Evolutionary conservation across 2,888 invertebrate species (phyloP).

Genomic region (Acleris emargana): DNA sequence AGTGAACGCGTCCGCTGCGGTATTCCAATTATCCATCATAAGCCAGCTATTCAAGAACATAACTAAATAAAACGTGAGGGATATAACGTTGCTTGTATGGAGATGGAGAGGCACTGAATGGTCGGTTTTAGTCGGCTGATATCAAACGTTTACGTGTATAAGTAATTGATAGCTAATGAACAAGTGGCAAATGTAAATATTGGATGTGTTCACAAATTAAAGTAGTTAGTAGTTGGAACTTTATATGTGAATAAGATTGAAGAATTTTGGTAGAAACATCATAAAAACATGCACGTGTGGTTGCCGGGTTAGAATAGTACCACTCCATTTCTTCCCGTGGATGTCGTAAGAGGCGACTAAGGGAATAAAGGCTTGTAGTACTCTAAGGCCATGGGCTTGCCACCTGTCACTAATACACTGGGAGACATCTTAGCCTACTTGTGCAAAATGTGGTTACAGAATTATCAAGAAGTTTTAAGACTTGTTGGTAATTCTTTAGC

Average conservation of each 20-base stretch:
- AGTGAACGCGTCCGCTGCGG: slow-evolving; percentile 21
- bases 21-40: slow-evolving; percentile 13
- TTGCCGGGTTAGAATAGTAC: no score
- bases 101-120: background rate
- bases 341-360: no score
- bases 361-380: no score
- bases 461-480: no score
- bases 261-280: no score
- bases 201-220: slow-evolving; percentile 9
- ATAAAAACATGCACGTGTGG: no score
- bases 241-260: background rate
- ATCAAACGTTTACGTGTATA: background rate
- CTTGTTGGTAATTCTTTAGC: no score
- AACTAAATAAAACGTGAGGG: background rate
- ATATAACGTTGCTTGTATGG: background rate
- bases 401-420: no score
- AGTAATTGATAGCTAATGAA: slow-evolving; percentile 15
- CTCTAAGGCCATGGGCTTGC: no score
- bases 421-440: no score
- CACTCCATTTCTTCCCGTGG: no score
- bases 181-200: slow-evolving; percentile 22
- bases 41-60: slow-evolving; percentile 1
- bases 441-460: no score
- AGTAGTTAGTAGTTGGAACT: slow-evolving; percentile 3
- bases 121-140: background rate